These are phyloP conservation scores for Gryllus bimaculatus DNA, from an alignment of 1,140 invertebrate genomes.

Conservation along the genomic window DNA sequence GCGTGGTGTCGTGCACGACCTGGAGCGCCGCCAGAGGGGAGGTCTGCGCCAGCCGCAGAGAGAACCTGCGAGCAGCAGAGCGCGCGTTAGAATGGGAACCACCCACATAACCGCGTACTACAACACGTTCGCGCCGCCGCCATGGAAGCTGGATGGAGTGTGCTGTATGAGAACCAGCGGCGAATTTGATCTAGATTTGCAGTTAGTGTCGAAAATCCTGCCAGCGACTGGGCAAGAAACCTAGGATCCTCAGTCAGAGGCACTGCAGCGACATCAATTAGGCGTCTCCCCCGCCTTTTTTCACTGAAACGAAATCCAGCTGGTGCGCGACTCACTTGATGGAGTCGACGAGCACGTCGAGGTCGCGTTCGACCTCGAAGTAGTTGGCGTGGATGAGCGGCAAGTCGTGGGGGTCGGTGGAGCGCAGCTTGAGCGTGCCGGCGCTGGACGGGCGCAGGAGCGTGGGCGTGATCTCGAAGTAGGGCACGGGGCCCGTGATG, in stretches of 20 bases:
- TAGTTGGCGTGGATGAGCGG: constrained; percentile 57
- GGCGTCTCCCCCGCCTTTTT: too few relatives aligned
- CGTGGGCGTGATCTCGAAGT: constrained; percentile 24
- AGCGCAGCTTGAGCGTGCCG: constrained; percentile 69
- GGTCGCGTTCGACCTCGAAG: constrained; percentile 40
- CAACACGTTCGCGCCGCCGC: too few relatives aligned
- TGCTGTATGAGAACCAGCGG: too few relatives aligned
- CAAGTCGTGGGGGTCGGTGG: constrained; percentile 49
- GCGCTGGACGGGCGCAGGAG: constrained; percentile 70
- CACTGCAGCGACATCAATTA: too few relatives aligned
- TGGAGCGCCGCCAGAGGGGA: constrained; percentile 71
- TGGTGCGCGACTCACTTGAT: constrained; percentile 53
- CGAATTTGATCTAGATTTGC: too few relatives aligned
- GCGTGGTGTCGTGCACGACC: constrained; percentile 37
- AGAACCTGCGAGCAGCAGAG: neutral
- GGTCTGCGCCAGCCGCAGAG: constrained; percentile 6
- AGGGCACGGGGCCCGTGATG: neutral
- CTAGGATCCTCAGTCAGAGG: too few relatives aligned
- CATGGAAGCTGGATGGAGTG: too few relatives aligned
- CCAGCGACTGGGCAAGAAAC: too few relatives aligned
- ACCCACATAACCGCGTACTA: too few relatives aligned
- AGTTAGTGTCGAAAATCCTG: too few relatives aligned
- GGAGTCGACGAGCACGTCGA: constrained; percentile 38
- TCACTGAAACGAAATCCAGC: too few relatives aligned
- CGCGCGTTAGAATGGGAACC: too few relatives aligned